These are phyloP conservation scores for Xenopus petersii DNA, from an alignment of 2,797 vertebrate genomes.

Conservation along the genomic window DNA sequence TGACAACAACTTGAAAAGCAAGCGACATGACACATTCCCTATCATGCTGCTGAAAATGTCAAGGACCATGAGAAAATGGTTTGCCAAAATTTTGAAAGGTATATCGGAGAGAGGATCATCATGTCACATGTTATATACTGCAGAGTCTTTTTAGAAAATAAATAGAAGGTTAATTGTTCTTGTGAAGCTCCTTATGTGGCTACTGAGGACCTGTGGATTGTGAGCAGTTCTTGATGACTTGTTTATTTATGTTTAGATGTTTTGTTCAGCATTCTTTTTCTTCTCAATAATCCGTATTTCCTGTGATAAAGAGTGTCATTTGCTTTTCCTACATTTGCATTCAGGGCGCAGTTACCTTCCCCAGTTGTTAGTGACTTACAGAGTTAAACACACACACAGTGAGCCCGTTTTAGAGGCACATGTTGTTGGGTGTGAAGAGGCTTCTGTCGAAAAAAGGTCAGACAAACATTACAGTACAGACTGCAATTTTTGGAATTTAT, in stretches of 20 bases:
- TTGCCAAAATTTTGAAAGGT: conserved; percentile 80
- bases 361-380: too few relatives aligned
- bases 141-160: conserved; percentile 64
- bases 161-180: conserved; percentile 51
- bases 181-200: conserved; percentile 63
- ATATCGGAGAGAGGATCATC: conserved; percentile 68
- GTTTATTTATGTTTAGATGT: too few relatives aligned
- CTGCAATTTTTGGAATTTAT: conserved; percentile 61
- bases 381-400: too few relatives aligned
- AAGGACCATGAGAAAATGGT: conserved; percentile 79
- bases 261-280: too few relatives aligned
- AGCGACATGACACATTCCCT: conserved; percentile 86
- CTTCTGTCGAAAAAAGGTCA: conserved; percentile 55
- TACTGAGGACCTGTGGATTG: conserved; percentile 64
- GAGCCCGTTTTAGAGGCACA: too few relatives aligned
- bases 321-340: background rate
- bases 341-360: too few relatives aligned
- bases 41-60: conserved; percentile 77
- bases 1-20: conserved; percentile 93
- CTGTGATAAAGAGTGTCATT: background rate
- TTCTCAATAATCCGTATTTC: too few relatives aligned
- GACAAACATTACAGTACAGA: conserved; percentile 51
- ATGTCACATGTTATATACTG: conserved; percentile 77
- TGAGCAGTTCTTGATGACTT: background rate
- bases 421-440: conserved; percentile 49